Evolutionary conservation across 2,113 vertebrate species (phyloP), one percentile per base, ranked within the genome.

Genomic region (Dipodomys ordii): DNA sequence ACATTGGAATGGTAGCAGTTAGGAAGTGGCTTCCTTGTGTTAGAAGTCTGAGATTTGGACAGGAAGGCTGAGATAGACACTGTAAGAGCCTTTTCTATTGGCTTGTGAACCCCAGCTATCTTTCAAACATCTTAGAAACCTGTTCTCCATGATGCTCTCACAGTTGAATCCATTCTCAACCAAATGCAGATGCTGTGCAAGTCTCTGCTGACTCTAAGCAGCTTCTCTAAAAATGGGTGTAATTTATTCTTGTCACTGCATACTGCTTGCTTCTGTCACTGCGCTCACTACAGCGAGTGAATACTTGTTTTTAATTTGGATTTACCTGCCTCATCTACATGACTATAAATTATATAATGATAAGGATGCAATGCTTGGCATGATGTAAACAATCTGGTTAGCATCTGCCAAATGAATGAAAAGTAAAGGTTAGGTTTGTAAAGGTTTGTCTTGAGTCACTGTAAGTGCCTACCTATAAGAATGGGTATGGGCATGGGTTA

Each of bases 341-440:
- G 23, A 86, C 6, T n/a, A 80, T 25, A 82, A 62, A n/a, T 6
- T 39, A 71, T 16, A 49, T 20, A 32, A 84, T 11, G n/a, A 83
- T 6, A 67, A 32, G 32, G 3, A 25, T 30, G 20, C 32, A 89
- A 88, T 20, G 16, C 44, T 30, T 78, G 46, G 20, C 32, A 88
- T n/a, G 81, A 81, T 69, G 71, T n/a, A 39, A 83, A 69, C 19
- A 76, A 77, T 19, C 60, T 15, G 64, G n/a, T 60, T 57, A 88
- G 3, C 8, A 77, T 27, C 10, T 88, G 46, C 7, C 74, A 74
- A 57, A 83, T 60, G 60, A 83, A 72, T 78, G 39, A 80, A n/a
- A 92, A 94, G 86, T 46, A 67, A 46, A 92, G 64, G 73, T 67
- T 35, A 90, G 65, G 44, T n/a, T 65, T 44, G 28, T 85, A 71